Evolutionary conservation across 1,140 invertebrate genomes (phyloP), one percentile per base, ranked within the genome.

Genomic region (Zaprionus camerounensis): DNA sequence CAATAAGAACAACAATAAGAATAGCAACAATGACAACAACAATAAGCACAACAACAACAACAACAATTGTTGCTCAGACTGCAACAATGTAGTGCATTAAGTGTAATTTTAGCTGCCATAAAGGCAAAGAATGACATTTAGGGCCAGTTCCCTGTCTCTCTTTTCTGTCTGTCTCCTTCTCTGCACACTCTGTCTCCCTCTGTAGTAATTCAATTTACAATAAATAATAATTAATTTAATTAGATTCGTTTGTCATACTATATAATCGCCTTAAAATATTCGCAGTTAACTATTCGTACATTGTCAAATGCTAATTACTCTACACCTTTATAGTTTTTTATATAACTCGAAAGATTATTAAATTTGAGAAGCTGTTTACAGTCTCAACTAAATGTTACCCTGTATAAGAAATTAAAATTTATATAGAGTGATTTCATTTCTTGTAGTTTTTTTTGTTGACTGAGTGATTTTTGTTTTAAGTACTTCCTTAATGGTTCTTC

Each of bases 291-390:
- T 74, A 56, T 58, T 55, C n/a, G 41, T 3, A 46, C 41, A 46
- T 28, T 75, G 72, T 70, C 58, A 38, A 36, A 63, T 13, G 20
- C 20, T 64, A 75, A 75, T 75, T 75, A 71, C 72, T 56, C 62
- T 63, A 56, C 36, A 66, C 13, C 41, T 49, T 24, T 44, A 58
- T n/a, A 13, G 41, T 46, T 46, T 46, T 26, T 71, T 65, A 59
- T 68, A 71, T 76, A 71, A 65, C 59, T 59, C 31, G 31, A 15
- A 24, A 34, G 31, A 12, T 51, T 20, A 51, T 51, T 51, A 51
- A 51, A 51, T 4, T 13, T 22, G 12, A 51, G 9, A 24, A 24
- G 11, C 3, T 9, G 5, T 12, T 20, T 24, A 11, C 7, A 11
- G 46, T 49, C 17, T 13, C 1, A 3, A 51, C 46, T 22, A 2